These are phyloP conservation scores for Apantesis nais DNA, from an alignment of 2,888 invertebrate genomes.

Conservation along the genomic window DNA sequence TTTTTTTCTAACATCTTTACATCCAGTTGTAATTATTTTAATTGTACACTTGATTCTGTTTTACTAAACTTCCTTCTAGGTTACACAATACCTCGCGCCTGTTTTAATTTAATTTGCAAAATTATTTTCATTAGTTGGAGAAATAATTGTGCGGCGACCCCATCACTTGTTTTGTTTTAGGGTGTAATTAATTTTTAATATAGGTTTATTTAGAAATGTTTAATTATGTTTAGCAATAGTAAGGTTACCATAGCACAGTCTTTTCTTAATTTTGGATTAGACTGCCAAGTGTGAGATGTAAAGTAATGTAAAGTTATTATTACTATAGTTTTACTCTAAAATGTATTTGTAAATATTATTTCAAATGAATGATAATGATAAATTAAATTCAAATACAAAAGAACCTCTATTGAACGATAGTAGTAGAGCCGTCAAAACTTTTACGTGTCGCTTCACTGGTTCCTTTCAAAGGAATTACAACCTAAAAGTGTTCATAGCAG, in stretches of 20 bases:
- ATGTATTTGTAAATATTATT: too few species aligned
- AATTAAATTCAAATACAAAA: neutral
- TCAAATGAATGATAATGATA: neutral
- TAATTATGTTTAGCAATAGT: neutral
- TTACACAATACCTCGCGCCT: too few species aligned
- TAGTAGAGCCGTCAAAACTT: neutral
- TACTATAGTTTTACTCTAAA: too few species aligned
- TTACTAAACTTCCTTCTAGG: neutral
- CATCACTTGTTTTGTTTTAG: too few species aligned
- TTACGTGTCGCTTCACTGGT: neutral
- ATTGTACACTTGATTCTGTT: neutral
- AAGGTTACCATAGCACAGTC: neutral
- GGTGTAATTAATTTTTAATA: too few species aligned
- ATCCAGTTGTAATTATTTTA: neutral
- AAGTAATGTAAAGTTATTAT: too few species aligned
- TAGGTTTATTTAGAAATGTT: neutral
- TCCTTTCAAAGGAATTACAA: neutral
- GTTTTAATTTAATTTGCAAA: too few species aligned
- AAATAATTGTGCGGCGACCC: too few species aligned
- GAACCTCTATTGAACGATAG: neutral
- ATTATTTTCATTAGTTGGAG: too few species aligned
- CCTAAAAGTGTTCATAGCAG: neutral
- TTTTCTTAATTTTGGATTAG: too few species aligned
- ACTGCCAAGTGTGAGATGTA: too few species aligned
- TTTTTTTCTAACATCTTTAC: too few species aligned